Evolutionary conservation across 2,888 invertebrate genomes (phyloP), one percentile per base, ranked within the genome.

Genomic region (Enchytraeus crypticus): DNA sequence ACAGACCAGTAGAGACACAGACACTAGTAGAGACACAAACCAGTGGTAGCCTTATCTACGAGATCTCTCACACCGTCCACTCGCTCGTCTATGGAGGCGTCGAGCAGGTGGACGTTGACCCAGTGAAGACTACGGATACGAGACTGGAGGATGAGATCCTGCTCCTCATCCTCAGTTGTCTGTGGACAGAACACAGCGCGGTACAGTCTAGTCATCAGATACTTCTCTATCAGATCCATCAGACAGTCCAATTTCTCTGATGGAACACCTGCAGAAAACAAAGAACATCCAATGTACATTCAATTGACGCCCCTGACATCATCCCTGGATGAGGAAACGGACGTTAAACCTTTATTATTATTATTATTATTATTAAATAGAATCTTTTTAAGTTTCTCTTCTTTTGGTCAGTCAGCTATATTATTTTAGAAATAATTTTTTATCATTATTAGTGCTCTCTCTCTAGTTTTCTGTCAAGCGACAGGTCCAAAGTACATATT

Each of bases 91-190:
- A 98, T 88, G 71, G 87, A 85, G 73, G 95, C 92, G 73, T 95
- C 95, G 60, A 98, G 84, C 80, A 95, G 92, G 65, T 88, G 87
- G 56, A 92, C 88, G 62, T 91, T 91, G 8, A 99, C 90, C 98
- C 98, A 98, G 79, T 91, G 90, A 59, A 99, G 82, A 75, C 91
- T 90, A 53, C 97, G 86, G 72, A 98, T 97, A 62, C 95, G 86
- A 5, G 88, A 89, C 73, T 97, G 96, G 74, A 97, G 87, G 49
- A 85, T 85, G 45, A 96, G 84, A 83, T 98, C 98, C 71, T 88
- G 87, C 62, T 77, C 78, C 68, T 96, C 92, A 81, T 97, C 96
- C 46, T 87, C 86, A 0, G 92, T 91, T 45, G 88, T 87, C 55
- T 84, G 84, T 0, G 93, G 91, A 67, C 92, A 92, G 79, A 97